A percentile compares a stretch with the other conserved stretches of the same genome.
These are phyloP conservation scores for Neolamprologus ventralis DNA, from an alignment of 2,113 vertebrate species.

Conservation along the genomic window DNA sequence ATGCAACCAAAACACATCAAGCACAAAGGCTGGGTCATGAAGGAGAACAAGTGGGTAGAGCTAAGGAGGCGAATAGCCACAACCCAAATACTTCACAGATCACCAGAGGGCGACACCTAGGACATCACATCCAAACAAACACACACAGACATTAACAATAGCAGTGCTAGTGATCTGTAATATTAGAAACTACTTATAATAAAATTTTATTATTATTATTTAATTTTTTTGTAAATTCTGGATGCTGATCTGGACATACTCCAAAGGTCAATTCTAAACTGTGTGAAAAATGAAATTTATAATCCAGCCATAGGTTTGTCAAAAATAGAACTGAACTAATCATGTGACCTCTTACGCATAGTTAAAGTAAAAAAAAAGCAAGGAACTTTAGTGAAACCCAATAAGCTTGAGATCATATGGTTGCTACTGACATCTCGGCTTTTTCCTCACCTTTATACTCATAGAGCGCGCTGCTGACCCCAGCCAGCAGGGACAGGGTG, in stretches of 20 bases:
- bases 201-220: not conserved
- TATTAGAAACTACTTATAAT: not conserved
- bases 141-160: not conserved
- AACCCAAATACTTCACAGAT: not conserved
- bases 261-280: not conserved
- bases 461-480: conserved; percentile 83
- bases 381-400: not conserved
- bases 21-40: not conserved
- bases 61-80: not conserved
- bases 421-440: not conserved
- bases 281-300: not conserved
- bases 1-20: not conserved
- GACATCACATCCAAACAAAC: not conserved
- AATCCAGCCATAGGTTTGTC: not conserved
- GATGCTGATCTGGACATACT: not conserved
- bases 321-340: not conserved
- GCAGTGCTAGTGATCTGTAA: not conserved
- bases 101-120: not conserved
- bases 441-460: conserved; percentile 74
- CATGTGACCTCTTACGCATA: not conserved
- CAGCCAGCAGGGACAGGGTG: conserved; percentile 87
- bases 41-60: not conserved
- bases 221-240: not conserved
- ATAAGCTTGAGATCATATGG: not conserved
- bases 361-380: not conserved